Percentiles rank a stretch among this genome's conserved stretches.
phyloP scores from a whole-genome alignment of 2,113 vertebrate species.

The Bubalus kerabau region DNA sequence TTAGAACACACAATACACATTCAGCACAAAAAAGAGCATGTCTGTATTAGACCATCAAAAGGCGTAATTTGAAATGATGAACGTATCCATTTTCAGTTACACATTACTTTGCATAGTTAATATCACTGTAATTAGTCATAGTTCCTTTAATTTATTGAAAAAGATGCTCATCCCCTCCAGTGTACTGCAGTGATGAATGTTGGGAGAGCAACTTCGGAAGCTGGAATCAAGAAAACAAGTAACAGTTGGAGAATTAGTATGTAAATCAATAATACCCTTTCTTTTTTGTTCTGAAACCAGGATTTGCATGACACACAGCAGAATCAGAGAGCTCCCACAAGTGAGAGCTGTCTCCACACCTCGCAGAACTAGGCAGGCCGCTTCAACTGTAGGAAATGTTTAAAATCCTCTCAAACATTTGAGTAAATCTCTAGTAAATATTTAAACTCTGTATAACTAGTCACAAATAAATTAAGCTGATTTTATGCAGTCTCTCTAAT shows the following conservation, averaged over 20 bases:
- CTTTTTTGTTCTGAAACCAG: conserved; percentile 73
- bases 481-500: conserved; percentile 87
- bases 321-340: conserved; percentile 62
- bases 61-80: conserved; percentile 87
- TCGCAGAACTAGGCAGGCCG: conserved; percentile 59
- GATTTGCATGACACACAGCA: conserved; percentile 62
- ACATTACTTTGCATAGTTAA: conserved; percentile 88
- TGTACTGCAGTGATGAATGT: conserved; percentile 87
- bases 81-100: conserved; percentile 86
- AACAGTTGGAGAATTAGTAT: conserved; percentile 87
- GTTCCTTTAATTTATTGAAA: conserved; percentile 89
- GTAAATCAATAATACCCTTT: conserved; percentile 85
- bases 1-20: conserved; percentile 57
- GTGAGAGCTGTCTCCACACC: conserved; percentile 56
- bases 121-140: conserved; percentile 89
- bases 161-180: conserved; percentile 85
- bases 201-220: conserved; percentile 84
- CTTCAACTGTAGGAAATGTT: conserved; percentile 72
- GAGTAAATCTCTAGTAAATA: conserved; percentile 85
- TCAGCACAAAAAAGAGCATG: conserved; percentile 57
- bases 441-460: conserved; percentile 86
- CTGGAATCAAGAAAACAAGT: conserved; percentile 87
- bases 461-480: conserved; percentile 88
- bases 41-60: conserved; percentile 81
- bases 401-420: conserved; percentile 81